Evolutionary conservation across 1,140 invertebrate species (phyloP).

Genomic region (Cyphomyrmex costatus): DNA sequence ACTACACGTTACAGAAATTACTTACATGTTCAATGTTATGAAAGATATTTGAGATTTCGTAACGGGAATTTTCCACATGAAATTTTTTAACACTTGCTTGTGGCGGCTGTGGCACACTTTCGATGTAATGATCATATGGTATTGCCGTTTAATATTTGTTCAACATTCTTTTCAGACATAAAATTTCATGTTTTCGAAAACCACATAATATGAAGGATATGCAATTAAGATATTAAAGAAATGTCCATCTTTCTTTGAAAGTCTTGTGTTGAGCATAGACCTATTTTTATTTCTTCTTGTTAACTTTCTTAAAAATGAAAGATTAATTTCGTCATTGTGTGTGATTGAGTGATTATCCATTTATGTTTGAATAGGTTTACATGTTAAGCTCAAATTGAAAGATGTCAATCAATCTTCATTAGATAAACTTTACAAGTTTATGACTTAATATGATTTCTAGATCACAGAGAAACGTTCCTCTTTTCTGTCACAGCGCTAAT

Average conservation of each 20-base stretch:
- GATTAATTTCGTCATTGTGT: background rate
- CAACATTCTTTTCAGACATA: background rate
- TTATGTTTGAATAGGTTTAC: conserved; percentile 7
- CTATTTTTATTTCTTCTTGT: background rate
- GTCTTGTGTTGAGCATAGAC: background rate
- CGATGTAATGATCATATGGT: background rate
- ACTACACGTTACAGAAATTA: conserved; percentile 10
- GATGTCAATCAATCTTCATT: background rate
- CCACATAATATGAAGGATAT: background rate
- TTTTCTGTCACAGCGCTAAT: background rate
- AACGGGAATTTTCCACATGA: conserved; percentile 3
- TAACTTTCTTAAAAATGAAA: conserved; percentile 6
- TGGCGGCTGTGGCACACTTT: background rate
- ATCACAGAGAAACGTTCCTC: background rate
- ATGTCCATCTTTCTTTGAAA: background rate
- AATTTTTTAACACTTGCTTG: conserved; percentile 33
- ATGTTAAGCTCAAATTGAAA: conserved; percentile 11
- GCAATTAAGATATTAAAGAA: conserved; percentile 23
- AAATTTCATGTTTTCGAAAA: conserved; percentile 15
- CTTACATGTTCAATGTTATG: conserved; percentile 26
- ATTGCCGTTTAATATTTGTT: background rate
- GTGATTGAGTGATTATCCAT: background rate
- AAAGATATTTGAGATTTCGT: background rate
- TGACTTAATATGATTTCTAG: background rate
- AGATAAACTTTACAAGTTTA: background rate